Percentiles rank a stretch among this genome's conserved stretches.
These are phyloP conservation scores for Willowsia nigromaculata DNA, from an alignment of 2,888 invertebrate genomes.

Conservation along the genomic window DNA sequence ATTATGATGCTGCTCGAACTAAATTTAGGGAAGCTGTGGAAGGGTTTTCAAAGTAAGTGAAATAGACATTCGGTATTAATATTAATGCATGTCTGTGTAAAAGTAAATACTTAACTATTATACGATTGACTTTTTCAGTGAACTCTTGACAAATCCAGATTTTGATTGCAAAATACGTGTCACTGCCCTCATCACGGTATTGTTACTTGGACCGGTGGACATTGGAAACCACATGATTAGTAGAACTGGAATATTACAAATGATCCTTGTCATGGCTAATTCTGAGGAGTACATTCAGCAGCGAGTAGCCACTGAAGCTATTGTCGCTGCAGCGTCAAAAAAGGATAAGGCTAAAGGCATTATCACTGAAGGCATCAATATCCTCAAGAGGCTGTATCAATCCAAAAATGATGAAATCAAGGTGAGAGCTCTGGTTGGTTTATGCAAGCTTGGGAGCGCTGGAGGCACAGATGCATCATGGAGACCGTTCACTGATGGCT, in stretches of 20 bases:
- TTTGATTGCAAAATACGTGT: conserved; percentile 93
- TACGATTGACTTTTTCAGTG: conserved; percentile 81
- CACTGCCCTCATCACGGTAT: conserved; percentile 91
- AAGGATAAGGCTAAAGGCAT: conserved; percentile 97
- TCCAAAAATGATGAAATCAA: conserved; percentile 94
- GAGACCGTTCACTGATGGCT: conserved; percentile 93
- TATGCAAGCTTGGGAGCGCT: conserved; percentile 96
- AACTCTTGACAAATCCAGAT: conserved; percentile 90
- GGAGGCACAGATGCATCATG: conserved; percentile 97
- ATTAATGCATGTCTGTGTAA: too few relatives aligned
- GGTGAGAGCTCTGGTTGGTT: conserved; percentile 93
- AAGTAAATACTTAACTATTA: too few relatives aligned
- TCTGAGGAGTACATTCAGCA: conserved; percentile 94
- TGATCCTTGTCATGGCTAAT: conserved; percentile 98
- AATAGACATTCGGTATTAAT: too few relatives aligned
- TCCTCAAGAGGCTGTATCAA: conserved; percentile 95
- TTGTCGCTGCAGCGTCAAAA: conserved; percentile 97
- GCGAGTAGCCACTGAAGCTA: conserved; percentile 96
- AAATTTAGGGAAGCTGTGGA: conserved; percentile 89
- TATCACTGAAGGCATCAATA: conserved; percentile 92
- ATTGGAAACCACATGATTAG: conserved; percentile 91
- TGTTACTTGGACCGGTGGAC: conserved; percentile 94
- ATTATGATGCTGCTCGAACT: conserved; percentile 90
- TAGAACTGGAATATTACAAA: conserved; percentile 90
- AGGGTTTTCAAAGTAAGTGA: conserved; percentile 87